Conservation (phyloP, 2,797 vertebrate genomes). For the Prionace glauca region DNA sequence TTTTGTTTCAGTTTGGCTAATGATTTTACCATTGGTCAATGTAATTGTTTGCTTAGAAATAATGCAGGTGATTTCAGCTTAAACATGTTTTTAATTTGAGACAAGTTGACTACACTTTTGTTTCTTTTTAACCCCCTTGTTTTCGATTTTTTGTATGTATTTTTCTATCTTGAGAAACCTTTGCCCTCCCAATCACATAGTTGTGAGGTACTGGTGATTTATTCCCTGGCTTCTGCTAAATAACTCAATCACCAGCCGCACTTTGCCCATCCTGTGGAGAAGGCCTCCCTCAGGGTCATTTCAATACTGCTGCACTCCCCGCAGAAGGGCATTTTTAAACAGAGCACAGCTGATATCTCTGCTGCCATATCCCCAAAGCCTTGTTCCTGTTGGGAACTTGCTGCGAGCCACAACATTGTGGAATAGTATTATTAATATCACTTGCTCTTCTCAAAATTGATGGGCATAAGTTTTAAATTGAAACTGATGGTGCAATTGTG, state of each 20-base stretch:
- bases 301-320: background rate
- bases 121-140: background rate
- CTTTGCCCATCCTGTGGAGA: background rate
- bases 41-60: background rate
- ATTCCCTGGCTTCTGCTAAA: background rate
- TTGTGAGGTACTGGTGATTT: background rate
- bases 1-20: background rate
- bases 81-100: background rate
- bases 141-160: background rate
- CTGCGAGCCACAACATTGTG: background rate
- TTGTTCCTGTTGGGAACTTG: background rate
- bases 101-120: too few species aligned
- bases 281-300: background rate
- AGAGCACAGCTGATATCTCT: background rate
- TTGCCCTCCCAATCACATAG: background rate
- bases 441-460: background rate
- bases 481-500: background rate
- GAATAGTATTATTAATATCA: background rate
- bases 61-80: background rate
- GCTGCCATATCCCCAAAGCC: background rate
- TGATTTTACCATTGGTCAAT: background rate
- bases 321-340: background rate
- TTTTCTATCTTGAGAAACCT: background rate
- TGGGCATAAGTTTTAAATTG: background rate
- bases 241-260: background rate